phyloP scores from a whole-genome alignment of 2,888 invertebrate genomes.

The Linyphia triangularis region DNA sequence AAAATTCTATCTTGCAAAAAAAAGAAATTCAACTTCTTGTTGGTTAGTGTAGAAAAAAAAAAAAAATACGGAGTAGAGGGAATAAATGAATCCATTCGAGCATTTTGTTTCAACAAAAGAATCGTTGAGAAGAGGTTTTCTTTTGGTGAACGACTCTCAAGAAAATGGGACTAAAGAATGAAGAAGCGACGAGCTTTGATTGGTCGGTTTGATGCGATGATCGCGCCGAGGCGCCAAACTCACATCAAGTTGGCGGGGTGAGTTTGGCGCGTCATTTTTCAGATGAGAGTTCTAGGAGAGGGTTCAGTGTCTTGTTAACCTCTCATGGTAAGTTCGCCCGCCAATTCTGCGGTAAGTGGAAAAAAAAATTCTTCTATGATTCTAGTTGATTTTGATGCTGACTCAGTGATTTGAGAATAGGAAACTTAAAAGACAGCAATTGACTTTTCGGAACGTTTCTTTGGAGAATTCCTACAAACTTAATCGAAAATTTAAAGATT shows the following conservation, averaged over 20 bases:
- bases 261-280: conserved; percentile 1
- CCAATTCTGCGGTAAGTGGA: neutral
- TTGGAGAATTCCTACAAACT: too few species aligned
- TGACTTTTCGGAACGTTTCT: too few species aligned
- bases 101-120: conserved; percentile 34
- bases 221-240: conserved; percentile 46
- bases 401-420: too few species aligned
- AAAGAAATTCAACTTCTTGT: neutral
- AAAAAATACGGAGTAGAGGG: neutral
- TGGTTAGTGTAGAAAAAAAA: neutral
- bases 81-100: conserved; percentile 32
- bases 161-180: conserved; percentile 1
- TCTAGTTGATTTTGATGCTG: too few species aligned
- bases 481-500: too few species aligned
- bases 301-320: neutral
- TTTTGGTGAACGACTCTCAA: neutral
- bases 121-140: conserved; percentile 18
- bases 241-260: conserved; percentile 30
- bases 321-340: conserved; percentile 36
- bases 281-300: conserved; percentile 6
- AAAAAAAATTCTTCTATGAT: too few species aligned
- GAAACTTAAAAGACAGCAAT: too few species aligned
- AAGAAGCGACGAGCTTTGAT: conserved; percentile 11
- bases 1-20: neutral
- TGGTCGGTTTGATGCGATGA: conserved; percentile 31